A percentile compares a stretch with the other conserved stretches of the same genome.
phyloP scores from a whole-genome alignment of 2,888 invertebrate genomes.

The Lasioglossum villosulum region DNA sequence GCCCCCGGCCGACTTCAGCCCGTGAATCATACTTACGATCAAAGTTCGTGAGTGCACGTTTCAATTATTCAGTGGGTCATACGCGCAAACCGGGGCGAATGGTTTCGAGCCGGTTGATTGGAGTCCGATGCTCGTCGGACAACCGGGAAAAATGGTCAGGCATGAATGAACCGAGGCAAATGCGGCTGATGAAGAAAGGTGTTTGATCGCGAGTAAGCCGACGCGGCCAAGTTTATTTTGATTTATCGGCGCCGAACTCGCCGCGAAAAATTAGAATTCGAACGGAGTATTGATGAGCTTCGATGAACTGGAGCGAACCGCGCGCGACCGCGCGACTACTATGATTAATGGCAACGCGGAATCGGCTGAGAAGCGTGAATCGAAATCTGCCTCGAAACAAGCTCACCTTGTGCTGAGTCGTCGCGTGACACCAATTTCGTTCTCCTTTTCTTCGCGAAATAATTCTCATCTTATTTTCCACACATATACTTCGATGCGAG shows the following conservation, averaged over 20 bases:
- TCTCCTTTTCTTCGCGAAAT: not conserved
- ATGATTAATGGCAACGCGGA: not conserved
- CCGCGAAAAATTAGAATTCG: not conserved
- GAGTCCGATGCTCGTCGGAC: not conserved
- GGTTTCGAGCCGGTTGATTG: conserved; percentile 34
- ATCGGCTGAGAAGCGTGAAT: not conserved
- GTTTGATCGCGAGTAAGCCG: not conserved
- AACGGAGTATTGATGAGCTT: conserved; percentile 8
- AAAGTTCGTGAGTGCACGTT: conserved; percentile 46
- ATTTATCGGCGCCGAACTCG: not conserved
- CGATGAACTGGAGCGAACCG: conserved; percentile 6
- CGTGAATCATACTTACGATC: conserved; percentile 44
- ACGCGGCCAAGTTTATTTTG: conserved; percentile 9
- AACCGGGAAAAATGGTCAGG: not conserved
- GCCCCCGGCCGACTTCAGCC: conserved; percentile 38
- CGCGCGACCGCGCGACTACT: too few relatives aligned
- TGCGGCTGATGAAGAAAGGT: conserved; percentile 21
- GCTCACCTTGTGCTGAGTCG: not conserved
- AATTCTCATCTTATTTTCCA: not conserved
- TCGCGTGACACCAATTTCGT: not conserved
- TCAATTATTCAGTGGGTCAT: conserved; percentile 53
- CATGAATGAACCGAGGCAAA: conserved; percentile 31
- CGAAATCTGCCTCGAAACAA: not conserved
- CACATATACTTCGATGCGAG: not conserved
- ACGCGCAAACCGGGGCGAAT: conserved; percentile 45